Conservation (phyloP, 2,113 vertebrate species). For the Notothenia coriiceps region DNA sequence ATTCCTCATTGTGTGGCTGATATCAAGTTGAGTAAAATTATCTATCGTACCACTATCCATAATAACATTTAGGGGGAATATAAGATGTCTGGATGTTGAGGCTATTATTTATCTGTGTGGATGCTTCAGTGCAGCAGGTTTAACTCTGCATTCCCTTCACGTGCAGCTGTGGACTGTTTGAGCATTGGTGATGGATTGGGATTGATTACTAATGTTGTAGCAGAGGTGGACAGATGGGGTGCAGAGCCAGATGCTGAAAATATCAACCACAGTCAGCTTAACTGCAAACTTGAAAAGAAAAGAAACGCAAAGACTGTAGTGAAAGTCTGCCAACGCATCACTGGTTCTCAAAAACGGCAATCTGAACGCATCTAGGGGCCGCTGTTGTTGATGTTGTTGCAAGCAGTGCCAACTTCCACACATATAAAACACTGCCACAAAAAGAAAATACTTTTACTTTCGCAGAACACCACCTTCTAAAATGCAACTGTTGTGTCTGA, state of each 20-base stretch:
- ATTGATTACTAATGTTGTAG: constrained; percentile 18
- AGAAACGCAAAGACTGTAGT: constrained; percentile 46
- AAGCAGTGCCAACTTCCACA: constrained; percentile 41
- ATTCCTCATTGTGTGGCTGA: background rate
- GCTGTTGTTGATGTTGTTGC: constrained; percentile 10
- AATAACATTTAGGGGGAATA: background rate
- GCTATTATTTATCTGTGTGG: constrained; percentile 10
- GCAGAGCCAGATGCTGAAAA: constrained; percentile 1
- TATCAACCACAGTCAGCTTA: constrained; percentile 29
- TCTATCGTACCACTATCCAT: background rate
- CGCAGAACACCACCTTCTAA: constrained; percentile 42
- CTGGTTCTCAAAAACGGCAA: background rate
- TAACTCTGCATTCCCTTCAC: constrained; percentile 29
- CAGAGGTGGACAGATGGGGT: constrained; percentile 1
- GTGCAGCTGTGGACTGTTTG: constrained; percentile 2
- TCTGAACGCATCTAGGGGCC: constrained; percentile 10
- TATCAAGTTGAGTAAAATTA: constrained; percentile 25
- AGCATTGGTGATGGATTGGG: background rate
- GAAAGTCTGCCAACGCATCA: constrained; percentile 4
- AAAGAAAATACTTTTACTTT: constrained; percentile 48
- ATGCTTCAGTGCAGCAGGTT: constrained; percentile 56
- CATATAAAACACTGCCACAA: constrained; percentile 52
- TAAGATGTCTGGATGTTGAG: constrained; percentile 8
- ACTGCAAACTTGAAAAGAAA: constrained; percentile 16
- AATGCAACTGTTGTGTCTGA: constrained; percentile 55